Conservation (phyloP, 1,140 invertebrate species). For the Melitaea cinxia region DNA sequence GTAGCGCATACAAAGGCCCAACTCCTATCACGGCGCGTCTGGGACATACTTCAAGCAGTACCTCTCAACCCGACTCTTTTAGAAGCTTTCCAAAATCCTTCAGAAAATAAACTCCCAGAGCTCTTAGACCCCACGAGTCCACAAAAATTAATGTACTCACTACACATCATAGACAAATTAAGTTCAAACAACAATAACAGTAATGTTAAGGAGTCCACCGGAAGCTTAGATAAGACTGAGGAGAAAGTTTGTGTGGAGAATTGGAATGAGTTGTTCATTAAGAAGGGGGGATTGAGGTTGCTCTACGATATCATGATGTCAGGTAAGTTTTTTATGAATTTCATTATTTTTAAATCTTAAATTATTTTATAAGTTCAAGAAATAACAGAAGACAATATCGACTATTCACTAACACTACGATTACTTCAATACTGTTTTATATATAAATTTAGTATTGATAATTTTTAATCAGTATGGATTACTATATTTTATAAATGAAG, state of each 20-base stretch:
- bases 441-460: no score
- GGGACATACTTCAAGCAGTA: constrained; percentile 95
- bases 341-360: no score
- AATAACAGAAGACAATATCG: no score
- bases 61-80: constrained; percentile 93
- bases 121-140: constrained; percentile 93
- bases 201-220: constrained; percentile 53
- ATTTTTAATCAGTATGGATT: no score
- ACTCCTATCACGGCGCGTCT: constrained; percentile 93
- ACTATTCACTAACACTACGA: no score
- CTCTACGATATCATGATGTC: constrained; percentile 96
- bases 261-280: constrained; percentile 92
- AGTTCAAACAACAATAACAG: constrained; percentile 60
- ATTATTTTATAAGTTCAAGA: no score
- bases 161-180: constrained; percentile 93
- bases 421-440: no score
- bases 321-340: constrained; percentile 65
- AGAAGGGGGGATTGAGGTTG: constrained; percentile 92
- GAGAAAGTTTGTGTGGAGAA: constrained; percentile 72
- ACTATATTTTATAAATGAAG: no score
- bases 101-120: constrained; percentile 85
- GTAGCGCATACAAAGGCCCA: constrained; percentile 94
- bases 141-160: constrained; percentile 96
- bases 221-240: constrained; percentile 61
- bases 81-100: constrained; percentile 90